Evolutionary conservation across 2,797 vertebrate species (phyloP).

Genomic region (Gallinago solitaria): DNA sequence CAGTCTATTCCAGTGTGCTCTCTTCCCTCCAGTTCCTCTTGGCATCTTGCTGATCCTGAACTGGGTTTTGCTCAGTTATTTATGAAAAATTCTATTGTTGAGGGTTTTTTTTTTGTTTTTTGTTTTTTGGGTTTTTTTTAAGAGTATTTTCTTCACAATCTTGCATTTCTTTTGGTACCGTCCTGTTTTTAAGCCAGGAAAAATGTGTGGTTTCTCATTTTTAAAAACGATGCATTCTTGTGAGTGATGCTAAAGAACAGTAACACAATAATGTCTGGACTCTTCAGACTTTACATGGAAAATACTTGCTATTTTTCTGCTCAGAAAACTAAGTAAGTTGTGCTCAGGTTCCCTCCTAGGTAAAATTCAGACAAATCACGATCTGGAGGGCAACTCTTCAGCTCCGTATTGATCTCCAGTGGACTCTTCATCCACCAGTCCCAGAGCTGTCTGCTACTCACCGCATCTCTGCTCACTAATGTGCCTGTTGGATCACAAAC

Average conservation of each 20-base stretch:
- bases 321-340: neutral
- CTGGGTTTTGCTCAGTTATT: neutral
- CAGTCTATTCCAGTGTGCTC: neutral
- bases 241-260: neutral
- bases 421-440: neutral
- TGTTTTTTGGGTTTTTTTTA: neutral
- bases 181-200: neutral
- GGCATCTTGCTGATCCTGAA: neutral
- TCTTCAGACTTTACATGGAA: conserved; percentile 9
- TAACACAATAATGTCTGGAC: neutral
- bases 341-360: neutral
- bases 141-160: neutral
- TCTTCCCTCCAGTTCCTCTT: neutral
- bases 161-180: neutral
- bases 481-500: neutral
- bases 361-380: neutral
- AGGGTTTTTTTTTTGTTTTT: too few species aligned
- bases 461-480: neutral
- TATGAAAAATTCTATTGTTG: neutral
- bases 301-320: neutral
- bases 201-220: neutral
- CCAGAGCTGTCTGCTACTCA: neutral
- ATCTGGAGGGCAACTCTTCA: neutral
- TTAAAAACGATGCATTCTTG: neutral
- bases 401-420: neutral